Conservation (phyloP, 2,888 invertebrate species). For the Hemistola chrysoprasaria region DNA sequence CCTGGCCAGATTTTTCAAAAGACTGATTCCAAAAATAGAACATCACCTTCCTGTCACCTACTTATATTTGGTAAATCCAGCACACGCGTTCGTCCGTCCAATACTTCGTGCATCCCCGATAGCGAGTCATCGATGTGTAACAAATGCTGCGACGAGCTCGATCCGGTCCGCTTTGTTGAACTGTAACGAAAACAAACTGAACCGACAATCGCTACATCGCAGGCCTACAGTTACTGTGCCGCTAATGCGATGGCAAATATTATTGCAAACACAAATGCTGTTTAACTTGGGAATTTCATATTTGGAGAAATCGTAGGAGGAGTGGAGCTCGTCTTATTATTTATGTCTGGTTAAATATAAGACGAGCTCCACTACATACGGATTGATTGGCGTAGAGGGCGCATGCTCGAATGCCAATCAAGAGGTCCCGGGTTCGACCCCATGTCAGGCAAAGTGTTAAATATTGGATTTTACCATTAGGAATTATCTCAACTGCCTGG, state of each 20-base stretch:
- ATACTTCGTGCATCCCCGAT: slow-evolving; percentile 9
- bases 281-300: slow-evolving; percentile 7
- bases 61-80: not conserved
- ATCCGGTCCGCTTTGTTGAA: slow-evolving; percentile 58
- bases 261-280: slow-evolving; percentile 13
- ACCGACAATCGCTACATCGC: slow-evolving; percentile 43
- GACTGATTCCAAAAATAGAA: too few species aligned
- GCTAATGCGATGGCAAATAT: slow-evolving; percentile 22
- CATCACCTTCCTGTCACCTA: too few species aligned
- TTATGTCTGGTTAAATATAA: too few species aligned
- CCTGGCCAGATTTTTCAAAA: too few species aligned
- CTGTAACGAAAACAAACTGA: slow-evolving; percentile 65
- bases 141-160: slow-evolving; percentile 54
- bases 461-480: too few species aligned
- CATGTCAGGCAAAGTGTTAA: too few species aligned
- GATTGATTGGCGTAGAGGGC: too few species aligned
- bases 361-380: too few species aligned
- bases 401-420: too few species aligned
- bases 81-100: not conserved
- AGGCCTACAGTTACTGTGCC: slow-evolving; percentile 24
- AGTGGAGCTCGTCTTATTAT: too few species aligned
- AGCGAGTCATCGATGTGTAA: slow-evolving; percentile 53
- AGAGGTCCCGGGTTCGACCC: too few species aligned
- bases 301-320: slow-evolving; percentile 3
- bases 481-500: too few species aligned